Percentiles rank a stretch among this genome's conserved stretches.
Evolutionary conservation across 2,113 vertebrate genomes (phyloP).

Genomic region (Salvelinus fontinalis): DNA sequence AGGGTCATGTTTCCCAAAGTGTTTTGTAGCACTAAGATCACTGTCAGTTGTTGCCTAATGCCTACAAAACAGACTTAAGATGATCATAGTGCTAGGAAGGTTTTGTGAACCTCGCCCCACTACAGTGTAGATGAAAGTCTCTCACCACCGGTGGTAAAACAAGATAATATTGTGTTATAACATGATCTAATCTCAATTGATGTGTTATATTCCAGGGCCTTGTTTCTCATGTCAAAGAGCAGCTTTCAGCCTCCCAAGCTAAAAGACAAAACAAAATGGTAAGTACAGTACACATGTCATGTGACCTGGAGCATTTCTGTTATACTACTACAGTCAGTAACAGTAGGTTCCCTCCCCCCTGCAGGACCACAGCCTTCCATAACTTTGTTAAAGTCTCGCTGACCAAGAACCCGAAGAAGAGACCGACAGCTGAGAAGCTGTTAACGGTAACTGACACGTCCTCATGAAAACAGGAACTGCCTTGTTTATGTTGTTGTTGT

Average conservation of each 20-base stretch:
- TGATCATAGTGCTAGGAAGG: too few relatives aligned
- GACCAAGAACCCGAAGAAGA: slow-evolving; percentile 97
- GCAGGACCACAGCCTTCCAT: slow-evolving; percentile 90
- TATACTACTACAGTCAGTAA: not conserved
- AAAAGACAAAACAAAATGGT: slow-evolving; percentile 98
- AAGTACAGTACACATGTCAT: slow-evolving; percentile 43
- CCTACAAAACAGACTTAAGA: too few relatives aligned
- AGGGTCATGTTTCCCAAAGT: too few relatives aligned
- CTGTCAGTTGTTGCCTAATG: too few relatives aligned
- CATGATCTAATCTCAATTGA: not conserved
- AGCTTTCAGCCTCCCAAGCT: slow-evolving; percentile 96
- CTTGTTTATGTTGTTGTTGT: too few relatives aligned
- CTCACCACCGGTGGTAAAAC: too few relatives aligned
- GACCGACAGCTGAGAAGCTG: slow-evolving; percentile 94
- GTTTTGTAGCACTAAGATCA: too few relatives aligned
- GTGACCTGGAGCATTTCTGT: too few relatives aligned
- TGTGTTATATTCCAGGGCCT: slow-evolving; percentile 75
- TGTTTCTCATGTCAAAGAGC: slow-evolving; percentile 99
- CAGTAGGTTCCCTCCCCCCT: slow-evolving; percentile 1
- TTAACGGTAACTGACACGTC: slow-evolving; percentile 79
- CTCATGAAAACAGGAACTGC: too few relatives aligned
- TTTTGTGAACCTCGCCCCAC: too few relatives aligned
- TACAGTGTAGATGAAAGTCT: too few relatives aligned
- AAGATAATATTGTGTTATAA: not conserved
- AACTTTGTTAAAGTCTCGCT: slow-evolving; percentile 96